A percentile compares a stretch with the other conserved stretches of the same genome.
These are phyloP conservation scores for Meloidogyne floridensis DNA, from an alignment of 1,140 invertebrate species.

Conservation along the genomic window DNA sequence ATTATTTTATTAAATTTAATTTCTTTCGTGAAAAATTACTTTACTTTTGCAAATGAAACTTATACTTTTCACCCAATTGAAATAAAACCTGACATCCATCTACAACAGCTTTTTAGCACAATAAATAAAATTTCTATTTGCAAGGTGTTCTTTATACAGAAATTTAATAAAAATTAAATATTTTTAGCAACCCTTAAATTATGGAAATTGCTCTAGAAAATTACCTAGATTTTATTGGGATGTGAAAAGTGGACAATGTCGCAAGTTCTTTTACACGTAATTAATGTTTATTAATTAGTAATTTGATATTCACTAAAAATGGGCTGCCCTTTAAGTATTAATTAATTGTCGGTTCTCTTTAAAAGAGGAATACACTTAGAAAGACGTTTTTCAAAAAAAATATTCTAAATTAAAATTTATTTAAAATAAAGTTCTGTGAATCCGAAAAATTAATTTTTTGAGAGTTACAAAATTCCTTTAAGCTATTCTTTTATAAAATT, in stretches of 20 bases:
- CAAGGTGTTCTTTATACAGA: background rate
- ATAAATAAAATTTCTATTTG: background rate
- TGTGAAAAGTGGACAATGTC: slow-evolving; percentile 27
- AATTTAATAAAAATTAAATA: background rate
- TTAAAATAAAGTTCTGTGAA: too few relatives aligned
- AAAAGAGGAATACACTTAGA: too few relatives aligned
- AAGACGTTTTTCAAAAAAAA: background rate
- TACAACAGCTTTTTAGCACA: background rate
- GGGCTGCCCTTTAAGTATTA: too few relatives aligned
- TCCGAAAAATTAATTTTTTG: too few relatives aligned
- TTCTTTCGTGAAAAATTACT: background rate
- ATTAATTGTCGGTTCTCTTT: too few relatives aligned
- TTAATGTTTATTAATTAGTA: background rate
- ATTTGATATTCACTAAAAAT: background rate
- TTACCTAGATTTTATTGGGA: slow-evolving; percentile 47
- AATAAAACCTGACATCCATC: slow-evolving; percentile 3
- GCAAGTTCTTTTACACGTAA: slow-evolving; percentile 43
- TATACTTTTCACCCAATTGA: background rate
- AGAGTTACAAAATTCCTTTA: too few relatives aligned
- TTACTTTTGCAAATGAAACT: background rate
- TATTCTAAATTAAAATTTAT: too few relatives aligned
- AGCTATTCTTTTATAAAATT: background rate
- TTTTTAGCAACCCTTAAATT: slow-evolving; percentile 17
- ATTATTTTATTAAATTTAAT: background rate
- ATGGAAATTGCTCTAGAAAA: slow-evolving; percentile 37